Conservation (phyloP, 2,113 vertebrate species). For the Spheniscus mendiculus region DNA sequence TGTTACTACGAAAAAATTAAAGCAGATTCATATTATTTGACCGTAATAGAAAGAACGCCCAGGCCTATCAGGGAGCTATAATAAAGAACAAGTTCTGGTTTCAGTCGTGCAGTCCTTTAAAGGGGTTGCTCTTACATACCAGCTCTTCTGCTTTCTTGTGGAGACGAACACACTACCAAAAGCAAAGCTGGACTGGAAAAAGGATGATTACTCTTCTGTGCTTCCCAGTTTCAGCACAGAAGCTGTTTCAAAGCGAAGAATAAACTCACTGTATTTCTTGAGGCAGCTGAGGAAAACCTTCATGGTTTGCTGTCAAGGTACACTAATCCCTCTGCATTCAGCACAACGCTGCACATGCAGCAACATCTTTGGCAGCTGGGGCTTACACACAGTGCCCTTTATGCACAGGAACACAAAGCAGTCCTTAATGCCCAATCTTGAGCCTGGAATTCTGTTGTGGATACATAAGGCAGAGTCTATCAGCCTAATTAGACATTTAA, state of each 20-base stretch:
- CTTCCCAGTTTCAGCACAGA: neutral
- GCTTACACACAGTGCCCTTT: neutral
- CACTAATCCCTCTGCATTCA: slow-evolving; percentile 19
- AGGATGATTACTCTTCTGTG: neutral
- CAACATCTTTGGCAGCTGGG: slow-evolving; percentile 11
- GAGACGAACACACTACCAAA: neutral
- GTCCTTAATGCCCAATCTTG: neutral
- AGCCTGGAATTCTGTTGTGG: neutral
- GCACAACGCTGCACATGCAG: neutral
- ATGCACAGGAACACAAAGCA: slow-evolving; percentile 4
- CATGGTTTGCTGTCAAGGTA: neutral
- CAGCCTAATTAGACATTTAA: neutral
- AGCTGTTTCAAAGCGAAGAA: neutral
- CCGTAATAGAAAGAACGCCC: neutral
- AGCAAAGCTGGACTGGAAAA: neutral
- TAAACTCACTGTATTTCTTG: neutral
- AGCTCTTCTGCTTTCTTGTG: neutral
- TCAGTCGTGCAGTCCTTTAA: neutral
- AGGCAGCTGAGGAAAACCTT: slow-evolving; percentile 35
- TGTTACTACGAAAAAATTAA: neutral
- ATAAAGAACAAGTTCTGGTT: neutral
- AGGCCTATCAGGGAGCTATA: neutral
- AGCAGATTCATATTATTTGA: neutral
- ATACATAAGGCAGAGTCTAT: neutral
- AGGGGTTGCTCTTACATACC: neutral